These are phyloP conservation scores for Thalassaphorura encarpata DNA, from an alignment of 1,140 invertebrate genomes.

Conservation along the genomic window DNA sequence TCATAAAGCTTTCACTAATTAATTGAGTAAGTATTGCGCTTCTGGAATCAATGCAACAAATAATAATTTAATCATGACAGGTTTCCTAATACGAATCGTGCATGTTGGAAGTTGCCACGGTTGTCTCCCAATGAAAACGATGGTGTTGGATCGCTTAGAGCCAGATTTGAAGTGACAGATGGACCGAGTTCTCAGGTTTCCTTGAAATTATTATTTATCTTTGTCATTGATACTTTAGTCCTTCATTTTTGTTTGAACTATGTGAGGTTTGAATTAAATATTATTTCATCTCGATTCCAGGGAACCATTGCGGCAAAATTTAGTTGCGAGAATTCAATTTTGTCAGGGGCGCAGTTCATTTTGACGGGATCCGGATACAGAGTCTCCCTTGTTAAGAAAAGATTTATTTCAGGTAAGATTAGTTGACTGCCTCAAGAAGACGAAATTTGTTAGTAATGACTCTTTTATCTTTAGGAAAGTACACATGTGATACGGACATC, in stretches of 20 bases:
- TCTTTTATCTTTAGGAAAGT: constrained; percentile 53
- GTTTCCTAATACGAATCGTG: constrained; percentile 65
- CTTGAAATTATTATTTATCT: constrained; percentile 2
- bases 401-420: constrained; percentile 78
- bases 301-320: constrained; percentile 82
- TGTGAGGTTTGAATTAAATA: constrained; percentile 33
- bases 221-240: no score
- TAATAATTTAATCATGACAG: no score
- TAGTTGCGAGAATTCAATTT: constrained; percentile 84
- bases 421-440: neutral
- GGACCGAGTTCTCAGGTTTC: constrained; percentile 63
- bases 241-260: neutral
- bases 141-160: constrained; percentile 78
- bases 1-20: no score
- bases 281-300: no score
- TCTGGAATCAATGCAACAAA: no score
- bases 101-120: constrained; percentile 85
- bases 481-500: constrained; percentile 89
- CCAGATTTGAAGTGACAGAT: constrained; percentile 71
- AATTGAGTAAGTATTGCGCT: no score
- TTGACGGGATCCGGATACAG: constrained; percentile 78
- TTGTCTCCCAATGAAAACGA: constrained; percentile 79
- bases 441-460: neutral
- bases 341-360: constrained; percentile 89
- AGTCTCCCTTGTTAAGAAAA: constrained; percentile 81